These are phyloP conservation scores for Connochaetes taurinus DNA, from an alignment of 2,113 vertebrate genomes.

Conservation along the genomic window DNA sequence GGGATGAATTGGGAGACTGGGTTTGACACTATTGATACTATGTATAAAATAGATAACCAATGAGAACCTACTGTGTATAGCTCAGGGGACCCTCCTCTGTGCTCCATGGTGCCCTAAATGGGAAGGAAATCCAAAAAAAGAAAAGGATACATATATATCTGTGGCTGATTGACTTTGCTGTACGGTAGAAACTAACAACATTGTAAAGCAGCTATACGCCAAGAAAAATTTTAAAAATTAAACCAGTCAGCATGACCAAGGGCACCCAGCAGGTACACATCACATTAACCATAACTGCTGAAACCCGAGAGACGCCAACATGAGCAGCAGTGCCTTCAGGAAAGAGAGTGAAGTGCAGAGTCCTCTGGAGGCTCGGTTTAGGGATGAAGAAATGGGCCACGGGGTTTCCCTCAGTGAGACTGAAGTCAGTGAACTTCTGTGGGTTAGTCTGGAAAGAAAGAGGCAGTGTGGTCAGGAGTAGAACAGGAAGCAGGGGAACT, in stretches of 20 bases:
- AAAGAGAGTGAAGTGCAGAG: background rate
- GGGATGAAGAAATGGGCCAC: background rate
- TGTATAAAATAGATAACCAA: background rate
- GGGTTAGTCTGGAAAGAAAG: background rate
- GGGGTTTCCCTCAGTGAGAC: background rate
- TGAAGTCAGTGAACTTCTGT: background rate
- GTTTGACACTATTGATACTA: background rate
- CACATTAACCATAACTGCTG: background rate
- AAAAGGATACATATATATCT: background rate
- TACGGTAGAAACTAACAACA: background rate
- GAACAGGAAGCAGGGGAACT: background rate
- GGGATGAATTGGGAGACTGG: background rate
- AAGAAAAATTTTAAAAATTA: background rate
- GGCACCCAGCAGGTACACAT: background rate
- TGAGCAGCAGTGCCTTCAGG: background rate
- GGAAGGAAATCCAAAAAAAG: background rate
- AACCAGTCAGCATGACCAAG: background rate
- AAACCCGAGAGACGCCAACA: background rate
- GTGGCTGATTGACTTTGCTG: background rate
- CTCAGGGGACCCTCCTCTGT: background rate
- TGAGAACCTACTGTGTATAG: background rate
- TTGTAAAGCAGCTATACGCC: background rate
- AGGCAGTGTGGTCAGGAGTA: no score
- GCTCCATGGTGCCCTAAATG: background rate
- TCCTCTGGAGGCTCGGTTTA: background rate